Evolutionary conservation across 2,888 invertebrate species (phyloP), one percentile per base, ranked within the genome.

Genomic region (Callimorpha dominula): DNA sequence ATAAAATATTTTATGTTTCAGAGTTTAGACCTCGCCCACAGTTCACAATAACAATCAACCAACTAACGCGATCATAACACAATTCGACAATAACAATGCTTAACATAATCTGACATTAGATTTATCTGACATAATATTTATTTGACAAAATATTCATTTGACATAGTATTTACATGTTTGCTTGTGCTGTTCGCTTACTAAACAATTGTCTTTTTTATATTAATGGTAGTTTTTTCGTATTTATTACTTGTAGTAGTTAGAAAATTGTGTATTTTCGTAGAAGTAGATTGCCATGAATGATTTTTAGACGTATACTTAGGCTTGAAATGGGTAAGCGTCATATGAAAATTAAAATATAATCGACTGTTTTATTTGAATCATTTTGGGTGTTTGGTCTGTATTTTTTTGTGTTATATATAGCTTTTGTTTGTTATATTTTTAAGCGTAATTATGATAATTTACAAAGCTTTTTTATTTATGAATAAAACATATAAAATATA

Each of bases 141-240:
- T 68, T 40, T 46, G 62, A 62, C 68, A 68, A 1, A 31, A 31
- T 68, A 49, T n/a, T 46, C 65, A 54, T 50, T 42, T 65, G 57
- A 65, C 60, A 60, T 63, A 54, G 14, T 65, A 70, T 43, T 62
- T 70, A 73, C 73, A 77, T 76, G 75, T 83, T 64, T 70, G 89
- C 89, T 89, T 89, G 85, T 86, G 88, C 89, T 80, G 83, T 85
- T 74, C 73, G 86, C 87, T 88, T 86, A 71, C 72, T 74, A 81
- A 81, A 75, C 78, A 79, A 74, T 76, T 84, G 77, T 79, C 73
- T 74, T 70, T 70, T 81, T 78, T 65, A 66, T 70, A 71, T 31
- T 76, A 74, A 68, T 78, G 69, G 20, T 67, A 57, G 4, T 78
- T 71, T 65, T 60, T 71, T 76, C 68, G 69, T 81, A 63, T 74